A percentile compares a stretch with the other conserved stretches of the same genome.
phyloP scores from a whole-genome alignment of 2,113 vertebrate genomes.

The Phasianus colchicus region DNA sequence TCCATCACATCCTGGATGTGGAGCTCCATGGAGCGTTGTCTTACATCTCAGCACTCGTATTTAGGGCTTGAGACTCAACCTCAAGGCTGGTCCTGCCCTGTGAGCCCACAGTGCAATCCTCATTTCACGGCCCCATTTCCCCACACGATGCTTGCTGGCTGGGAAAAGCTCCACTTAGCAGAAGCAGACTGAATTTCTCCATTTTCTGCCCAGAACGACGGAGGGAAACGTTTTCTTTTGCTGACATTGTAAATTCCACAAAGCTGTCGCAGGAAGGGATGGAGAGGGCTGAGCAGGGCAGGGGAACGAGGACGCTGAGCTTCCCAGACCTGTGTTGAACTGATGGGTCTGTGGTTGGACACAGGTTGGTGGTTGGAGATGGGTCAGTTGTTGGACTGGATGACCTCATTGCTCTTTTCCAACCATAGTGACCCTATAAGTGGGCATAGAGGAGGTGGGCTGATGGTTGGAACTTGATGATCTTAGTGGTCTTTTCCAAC shows the following conservation, averaged over 20 bases:
- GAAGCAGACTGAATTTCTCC: not conserved
- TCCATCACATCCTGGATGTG: rapidly evolving
- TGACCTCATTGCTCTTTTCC: too few relatives aligned
- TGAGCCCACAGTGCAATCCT: not conserved
- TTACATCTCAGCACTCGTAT: rapidly evolving
- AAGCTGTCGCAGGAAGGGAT: rapidly evolving
- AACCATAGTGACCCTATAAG: too few relatives aligned
- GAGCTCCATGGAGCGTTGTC: rapidly evolving
- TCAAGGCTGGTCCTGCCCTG: not conserved
- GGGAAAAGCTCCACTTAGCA: not conserved
- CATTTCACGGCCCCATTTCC: rapidly evolving
- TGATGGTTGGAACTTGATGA: too few relatives aligned
- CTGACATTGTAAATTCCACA: not conserved
- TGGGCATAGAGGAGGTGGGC: too few relatives aligned
- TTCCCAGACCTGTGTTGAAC: rapidly evolving
- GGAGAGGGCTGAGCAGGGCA: not conserved
- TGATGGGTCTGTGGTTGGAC: too few relatives aligned
- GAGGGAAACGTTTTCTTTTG: too few relatives aligned
- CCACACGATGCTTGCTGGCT: not conserved
- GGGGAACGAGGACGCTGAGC: rapidly evolving
- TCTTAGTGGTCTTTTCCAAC: too few relatives aligned
- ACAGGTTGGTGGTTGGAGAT: too few relatives aligned
- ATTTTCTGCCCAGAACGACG: too few relatives aligned
- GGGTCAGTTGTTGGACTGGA: too few relatives aligned
- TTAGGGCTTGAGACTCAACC: not conserved